These are phyloP conservation scores for Thysanoteuthis rhombus DNA, from an alignment of 2,888 invertebrate genomes.

Conservation along the genomic window DNA sequence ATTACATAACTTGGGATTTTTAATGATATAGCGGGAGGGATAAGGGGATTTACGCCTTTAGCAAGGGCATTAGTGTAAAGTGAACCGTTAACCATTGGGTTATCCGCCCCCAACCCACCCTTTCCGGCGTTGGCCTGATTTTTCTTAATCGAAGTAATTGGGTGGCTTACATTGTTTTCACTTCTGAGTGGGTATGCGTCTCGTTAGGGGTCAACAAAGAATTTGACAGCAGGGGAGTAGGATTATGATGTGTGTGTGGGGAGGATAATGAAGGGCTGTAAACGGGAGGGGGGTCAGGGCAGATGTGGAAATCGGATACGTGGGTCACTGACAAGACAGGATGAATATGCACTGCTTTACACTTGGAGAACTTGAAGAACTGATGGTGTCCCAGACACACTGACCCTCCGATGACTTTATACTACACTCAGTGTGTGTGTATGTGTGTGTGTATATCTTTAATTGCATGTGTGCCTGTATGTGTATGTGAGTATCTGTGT, in stretches of 20 bases:
- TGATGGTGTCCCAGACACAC: background rate
- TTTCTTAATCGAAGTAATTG: no score
- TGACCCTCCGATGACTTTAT: background rate
- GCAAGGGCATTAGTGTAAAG: no score
- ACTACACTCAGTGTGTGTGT: background rate
- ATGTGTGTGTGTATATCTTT: background rate
- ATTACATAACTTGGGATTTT: no score
- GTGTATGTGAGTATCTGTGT: background rate
- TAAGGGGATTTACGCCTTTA: no score
- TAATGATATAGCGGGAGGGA: no score
- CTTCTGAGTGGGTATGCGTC: background rate
- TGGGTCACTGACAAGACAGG: background rate
- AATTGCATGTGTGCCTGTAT: no score
- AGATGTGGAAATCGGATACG: background rate
- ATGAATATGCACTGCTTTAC: background rate
- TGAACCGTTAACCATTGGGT: no score
- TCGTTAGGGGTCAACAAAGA: background rate
- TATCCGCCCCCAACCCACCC: no score
- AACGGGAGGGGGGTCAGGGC: background rate
- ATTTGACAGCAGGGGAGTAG: background rate
- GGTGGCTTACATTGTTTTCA: background rate
- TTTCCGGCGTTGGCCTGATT: no score
- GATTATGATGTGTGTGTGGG: background rate
- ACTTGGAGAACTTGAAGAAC: background rate
- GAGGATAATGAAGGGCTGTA: background rate